Conservation (phyloP, 2,888 invertebrate species). For the Campoletis raptor region DNA sequence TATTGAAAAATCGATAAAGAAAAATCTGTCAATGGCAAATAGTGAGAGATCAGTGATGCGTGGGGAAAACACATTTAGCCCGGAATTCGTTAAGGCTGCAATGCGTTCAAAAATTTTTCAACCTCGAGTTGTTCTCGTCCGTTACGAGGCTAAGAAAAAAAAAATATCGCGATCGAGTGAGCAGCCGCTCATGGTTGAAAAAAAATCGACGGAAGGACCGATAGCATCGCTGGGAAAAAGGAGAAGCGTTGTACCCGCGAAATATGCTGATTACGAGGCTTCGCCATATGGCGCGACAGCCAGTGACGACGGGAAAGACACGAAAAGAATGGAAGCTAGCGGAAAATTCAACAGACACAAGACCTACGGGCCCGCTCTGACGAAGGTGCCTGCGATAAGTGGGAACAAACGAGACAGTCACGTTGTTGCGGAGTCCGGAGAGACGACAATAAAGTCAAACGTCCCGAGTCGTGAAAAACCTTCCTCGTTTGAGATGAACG, state of each 20-base stretch:
- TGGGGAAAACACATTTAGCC: slow-evolving; percentile 72
- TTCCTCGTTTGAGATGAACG: neutral
- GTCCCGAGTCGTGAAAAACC: neutral
- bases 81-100: slow-evolving; percentile 76
- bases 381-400: slow-evolving; percentile 2
- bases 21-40: slow-evolving; percentile 77
- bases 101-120: slow-evolving; percentile 78
- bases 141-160: slow-evolving; percentile 69
- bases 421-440: neutral
- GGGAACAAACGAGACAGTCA: neutral
- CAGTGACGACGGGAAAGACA: slow-evolving; percentile 28
- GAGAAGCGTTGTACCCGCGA: slow-evolving; percentile 73
- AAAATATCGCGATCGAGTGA: neutral
- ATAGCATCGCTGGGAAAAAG: slow-evolving; percentile 72
- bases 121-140: slow-evolving; percentile 78
- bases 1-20: slow-evolving; percentile 80
- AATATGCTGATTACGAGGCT: slow-evolving; percentile 76
- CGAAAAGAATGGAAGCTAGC: neutral
- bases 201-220: neutral
- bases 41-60: slow-evolving; percentile 7
- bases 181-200: neutral
- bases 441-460: neutral
- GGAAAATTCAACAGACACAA: slow-evolving; percentile 36
- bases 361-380: slow-evolving; percentile 57
- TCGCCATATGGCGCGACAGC: slow-evolving; percentile 69